phyloP scores from a whole-genome alignment of 1,140 invertebrate species.

The Pseudomyrmex pallidus region DNA sequence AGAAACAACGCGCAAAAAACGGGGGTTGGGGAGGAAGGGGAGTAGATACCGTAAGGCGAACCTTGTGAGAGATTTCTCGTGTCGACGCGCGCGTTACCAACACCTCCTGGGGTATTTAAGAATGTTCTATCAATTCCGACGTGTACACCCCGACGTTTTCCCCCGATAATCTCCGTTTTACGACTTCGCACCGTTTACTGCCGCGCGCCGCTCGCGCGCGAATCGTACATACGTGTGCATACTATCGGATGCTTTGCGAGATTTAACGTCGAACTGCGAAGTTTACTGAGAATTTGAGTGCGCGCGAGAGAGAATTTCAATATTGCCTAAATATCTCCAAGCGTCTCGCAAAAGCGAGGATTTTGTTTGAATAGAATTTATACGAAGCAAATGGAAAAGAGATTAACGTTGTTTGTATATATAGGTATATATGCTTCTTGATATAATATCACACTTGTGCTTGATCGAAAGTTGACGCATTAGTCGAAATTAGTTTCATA shows the following conservation, averaged over 20 bases:
- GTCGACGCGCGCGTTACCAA: conserved; percentile 28
- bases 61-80: conserved; percentile 43
- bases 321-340: conserved; percentile 33
- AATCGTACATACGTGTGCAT: neutral
- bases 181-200: neutral
- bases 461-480: neutral
- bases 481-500: neutral
- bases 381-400: neutral
- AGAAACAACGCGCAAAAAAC: conserved; percentile 34
- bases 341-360: neutral
- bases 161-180: conserved; percentile 24
- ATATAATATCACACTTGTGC: neutral
- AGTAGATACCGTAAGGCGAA: neutral
- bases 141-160: conserved; percentile 18
- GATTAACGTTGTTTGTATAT: neutral
- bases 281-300: conserved; percentile 27
- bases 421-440: neutral
- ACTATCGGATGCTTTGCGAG: neutral
- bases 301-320: neutral
- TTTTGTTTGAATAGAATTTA: neutral
- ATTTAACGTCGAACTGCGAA: conserved; percentile 39
- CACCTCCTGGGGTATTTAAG: conserved; percentile 24
- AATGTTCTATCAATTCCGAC: conserved; percentile 29
- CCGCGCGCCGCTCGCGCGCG: neutral
- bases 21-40: too few relatives aligned